Evolutionary conservation across 2,888 invertebrate species (phyloP), one percentile per base, ranked within the genome.

Genomic region (Tiphia femorata): DNA sequence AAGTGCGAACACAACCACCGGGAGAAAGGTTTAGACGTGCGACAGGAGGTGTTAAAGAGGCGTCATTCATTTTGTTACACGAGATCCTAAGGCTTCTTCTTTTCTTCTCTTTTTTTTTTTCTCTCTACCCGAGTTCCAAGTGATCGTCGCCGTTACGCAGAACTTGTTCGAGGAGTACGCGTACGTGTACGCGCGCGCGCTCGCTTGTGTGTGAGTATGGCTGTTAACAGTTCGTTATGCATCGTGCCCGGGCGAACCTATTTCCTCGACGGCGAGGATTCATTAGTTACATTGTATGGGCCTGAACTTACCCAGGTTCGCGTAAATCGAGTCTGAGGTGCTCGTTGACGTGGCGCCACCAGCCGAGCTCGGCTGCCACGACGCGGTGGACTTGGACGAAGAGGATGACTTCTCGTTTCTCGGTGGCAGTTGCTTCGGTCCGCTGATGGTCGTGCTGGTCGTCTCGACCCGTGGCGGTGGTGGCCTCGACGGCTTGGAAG

Each of bases 251-350:
- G n/a, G n/a, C n/a, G n/a, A n/a, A n/a, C n/a, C n/a, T n/a, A n/a
- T n/a, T n/a, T n/a, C n/a, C n/a, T n/a, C n/a, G n/a, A n/a, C n/a
- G n/a, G n/a, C n/a, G n/a, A n/a, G 43, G 8, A 8, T 55, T 49
- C 57, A 67, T 83, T 80, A 83, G 79, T 83, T 83, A 77, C 83
- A 83, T 77, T 83, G 83, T 71, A 83, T 83, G 68, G 83, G 81
- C 76, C 82, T 78, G 71, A 80, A 85, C 87, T 88, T 85, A 89
- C 89, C 92, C 82, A 92, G 87, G 86, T 94, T 94, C 65, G 93
- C 94, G 84, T 94, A 94, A 77, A 94, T 83, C 68, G 81, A 82
- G 72, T 82, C 83, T 46, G 75, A 72, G 54, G 73, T 70, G n/a
- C n/a, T n/a, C n/a, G n/a, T n/a, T n/a, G n/a, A n/a, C n/a, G n/a